Evolutionary conservation across 37 sponge, comb jelly and placozoan genomes (phyloP).

Genomic region (Diacarnus erythraeanus): DNA sequence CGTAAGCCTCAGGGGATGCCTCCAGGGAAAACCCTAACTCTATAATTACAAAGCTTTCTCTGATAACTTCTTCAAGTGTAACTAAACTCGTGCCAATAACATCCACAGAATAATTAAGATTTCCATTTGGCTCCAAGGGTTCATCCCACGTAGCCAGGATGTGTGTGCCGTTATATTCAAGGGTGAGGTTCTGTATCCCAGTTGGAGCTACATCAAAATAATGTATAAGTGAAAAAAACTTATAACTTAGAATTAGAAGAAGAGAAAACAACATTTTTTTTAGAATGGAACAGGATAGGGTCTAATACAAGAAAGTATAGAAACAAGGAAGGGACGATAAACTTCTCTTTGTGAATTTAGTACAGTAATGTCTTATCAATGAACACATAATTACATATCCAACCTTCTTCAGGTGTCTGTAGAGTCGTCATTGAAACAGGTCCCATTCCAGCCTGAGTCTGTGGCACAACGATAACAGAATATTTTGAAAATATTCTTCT

Average conservation of each 20-base stretch:
- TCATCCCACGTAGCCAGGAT: conserved; percentile 25
- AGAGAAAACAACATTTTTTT: too few relatives aligned
- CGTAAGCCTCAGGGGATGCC: conserved; percentile 1
- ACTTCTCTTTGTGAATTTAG: too few relatives aligned
- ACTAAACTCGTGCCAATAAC: background rate
- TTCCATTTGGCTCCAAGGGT: conserved; percentile 31
- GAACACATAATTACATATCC: too few relatives aligned
- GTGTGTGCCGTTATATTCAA: background rate
- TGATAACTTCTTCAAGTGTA: background rate
- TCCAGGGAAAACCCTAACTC: background rate
- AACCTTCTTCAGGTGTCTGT: conserved; percentile 27
- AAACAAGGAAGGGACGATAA: background rate
- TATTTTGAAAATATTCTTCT: background rate
- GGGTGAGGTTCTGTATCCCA: background rate
- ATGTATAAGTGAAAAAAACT: too few relatives aligned
- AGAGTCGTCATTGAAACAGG: background rate
- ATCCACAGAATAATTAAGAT: conserved; percentile 16
- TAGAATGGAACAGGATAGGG: background rate
- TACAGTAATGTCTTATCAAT: too few relatives aligned
- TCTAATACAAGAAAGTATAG: background rate
- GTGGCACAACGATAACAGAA: conserved; percentile 13
- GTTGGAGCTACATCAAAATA: conserved; percentile 36
- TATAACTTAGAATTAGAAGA: too few relatives aligned
- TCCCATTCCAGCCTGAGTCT: conserved; percentile 10
- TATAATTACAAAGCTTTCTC: background rate